Evolutionary conservation across 1,140 invertebrate species (phyloP).

Genomic region (Hyles vespertilio): DNA sequence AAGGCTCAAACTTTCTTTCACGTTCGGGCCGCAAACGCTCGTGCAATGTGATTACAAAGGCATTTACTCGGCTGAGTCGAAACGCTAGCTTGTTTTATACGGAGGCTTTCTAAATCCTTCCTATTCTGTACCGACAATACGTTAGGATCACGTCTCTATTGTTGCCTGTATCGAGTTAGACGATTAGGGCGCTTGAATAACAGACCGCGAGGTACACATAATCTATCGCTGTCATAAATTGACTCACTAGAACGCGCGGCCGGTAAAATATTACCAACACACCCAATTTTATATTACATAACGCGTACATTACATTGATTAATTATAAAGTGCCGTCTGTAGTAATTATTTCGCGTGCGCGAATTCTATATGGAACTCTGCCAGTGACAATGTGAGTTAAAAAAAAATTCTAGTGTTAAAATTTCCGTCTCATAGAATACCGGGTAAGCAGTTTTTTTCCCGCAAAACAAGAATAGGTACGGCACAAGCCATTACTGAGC

Average conservation of each 20-base stretch:
- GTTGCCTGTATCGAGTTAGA: slow-evolving; percentile 55
- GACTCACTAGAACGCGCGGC: slow-evolving; percentile 7
- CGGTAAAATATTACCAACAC: not conserved
- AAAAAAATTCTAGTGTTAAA: not conserved
- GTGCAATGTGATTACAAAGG: slow-evolving; percentile 52
- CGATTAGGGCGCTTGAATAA: slow-evolving; percentile 61
- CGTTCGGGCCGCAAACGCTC: slow-evolving; percentile 23
- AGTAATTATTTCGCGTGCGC: too few relatives aligned
- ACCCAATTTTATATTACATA: not conserved
- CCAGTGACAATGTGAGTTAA: too few relatives aligned
- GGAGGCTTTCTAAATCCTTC: slow-evolving; percentile 56
- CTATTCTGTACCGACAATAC: slow-evolving; percentile 62
- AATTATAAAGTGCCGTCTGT: too few relatives aligned
- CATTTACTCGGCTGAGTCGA: slow-evolving; percentile 46
- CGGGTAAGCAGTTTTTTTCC: slow-evolving; percentile 11
- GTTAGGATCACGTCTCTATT: slow-evolving; percentile 50
- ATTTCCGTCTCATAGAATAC: slow-evolving; percentile 4
- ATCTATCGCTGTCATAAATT: slow-evolving; percentile 37
- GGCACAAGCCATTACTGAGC: slow-evolving; percentile 16
- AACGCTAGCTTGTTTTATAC: slow-evolving; percentile 56
- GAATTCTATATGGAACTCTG: too few relatives aligned
- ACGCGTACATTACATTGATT: not conserved
- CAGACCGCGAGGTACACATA: slow-evolving; percentile 26
- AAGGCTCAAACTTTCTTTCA: slow-evolving; percentile 20
- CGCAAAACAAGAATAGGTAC: slow-evolving; percentile 20